Conservation (phyloP, 1,140 invertebrate genomes). For the Drosophila dunni region DNA sequence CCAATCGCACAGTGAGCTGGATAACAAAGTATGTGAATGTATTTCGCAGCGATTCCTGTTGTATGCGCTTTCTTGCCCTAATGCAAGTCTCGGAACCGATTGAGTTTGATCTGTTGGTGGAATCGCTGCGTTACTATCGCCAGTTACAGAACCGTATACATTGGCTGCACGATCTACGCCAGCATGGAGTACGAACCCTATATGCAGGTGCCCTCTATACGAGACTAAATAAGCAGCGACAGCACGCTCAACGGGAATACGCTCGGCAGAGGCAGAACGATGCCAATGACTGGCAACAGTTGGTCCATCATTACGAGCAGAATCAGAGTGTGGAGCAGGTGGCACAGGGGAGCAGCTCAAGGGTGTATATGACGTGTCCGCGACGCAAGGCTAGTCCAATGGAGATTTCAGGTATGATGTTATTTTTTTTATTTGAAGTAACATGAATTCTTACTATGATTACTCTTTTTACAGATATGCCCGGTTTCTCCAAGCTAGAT, state of each 20-base stretch:
- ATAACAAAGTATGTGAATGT: constrained; percentile 83
- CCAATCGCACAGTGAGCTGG: constrained; percentile 88
- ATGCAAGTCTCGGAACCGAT: constrained; percentile 90
- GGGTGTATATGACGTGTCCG: constrained; percentile 68
- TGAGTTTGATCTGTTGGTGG: constrained; percentile 91
- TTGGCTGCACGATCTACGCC: constrained; percentile 88
- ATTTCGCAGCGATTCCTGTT: constrained; percentile 66
- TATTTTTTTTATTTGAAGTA: background rate
- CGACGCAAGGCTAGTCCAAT: constrained; percentile 86
- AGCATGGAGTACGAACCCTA: constrained; percentile 89
- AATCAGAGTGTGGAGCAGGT: constrained; percentile 45
- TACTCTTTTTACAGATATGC: constrained; percentile 87
- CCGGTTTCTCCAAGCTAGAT: constrained; percentile 91
- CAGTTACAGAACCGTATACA: constrained; percentile 89
- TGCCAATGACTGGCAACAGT: constrained; percentile 85
- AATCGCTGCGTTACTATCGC: constrained; percentile 89
- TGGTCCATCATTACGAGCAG: constrained; percentile 69
- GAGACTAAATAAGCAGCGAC: constrained; percentile 87
- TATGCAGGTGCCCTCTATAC: constrained; percentile 89
- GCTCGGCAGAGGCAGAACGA: constrained; percentile 64
- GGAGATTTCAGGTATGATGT: constrained; percentile 85
- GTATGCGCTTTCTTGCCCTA: constrained; percentile 89
- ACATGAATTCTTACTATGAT: background rate
- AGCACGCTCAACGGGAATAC: constrained; percentile 85
- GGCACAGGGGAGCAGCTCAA: constrained; percentile 51